Evolutionary conservation across 2,797 vertebrate genomes (phyloP).

Genomic region (Serranus cabrilla): DNA sequence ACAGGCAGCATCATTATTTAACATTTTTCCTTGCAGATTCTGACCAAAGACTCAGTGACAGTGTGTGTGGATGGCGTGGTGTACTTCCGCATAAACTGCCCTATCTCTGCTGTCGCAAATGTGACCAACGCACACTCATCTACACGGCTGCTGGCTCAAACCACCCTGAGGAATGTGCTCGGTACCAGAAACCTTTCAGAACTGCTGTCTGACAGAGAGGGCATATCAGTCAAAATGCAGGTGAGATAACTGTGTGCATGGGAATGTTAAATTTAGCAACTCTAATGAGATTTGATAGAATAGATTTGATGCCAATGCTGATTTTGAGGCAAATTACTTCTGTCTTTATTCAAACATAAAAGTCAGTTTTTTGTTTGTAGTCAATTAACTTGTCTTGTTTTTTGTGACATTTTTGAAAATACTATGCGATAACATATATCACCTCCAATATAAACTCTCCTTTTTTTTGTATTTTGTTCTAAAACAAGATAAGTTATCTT

Average conservation of each 20-base stretch:
- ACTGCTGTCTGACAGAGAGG: slow-evolving; percentile 85
- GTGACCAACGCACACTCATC: slow-evolving; percentile 78
- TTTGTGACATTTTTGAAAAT: no score
- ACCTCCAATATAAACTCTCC: no score
- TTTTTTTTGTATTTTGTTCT: no score
- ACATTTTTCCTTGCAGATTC: slow-evolving; percentile 69
- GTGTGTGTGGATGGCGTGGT: slow-evolving; percentile 88
- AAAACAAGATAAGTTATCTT: no score
- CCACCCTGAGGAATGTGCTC: slow-evolving; percentile 86
- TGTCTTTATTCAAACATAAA: no score
- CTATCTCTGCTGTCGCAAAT: slow-evolving; percentile 85
- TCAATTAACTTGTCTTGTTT: no score
- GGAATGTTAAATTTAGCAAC: neutral
- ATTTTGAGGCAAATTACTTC: no score
- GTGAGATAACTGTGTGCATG: slow-evolving; percentile 52
- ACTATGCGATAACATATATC: no score
- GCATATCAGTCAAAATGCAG: slow-evolving; percentile 85
- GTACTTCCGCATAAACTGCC: slow-evolving; percentile 82
- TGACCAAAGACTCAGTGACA: slow-evolving; percentile 87
- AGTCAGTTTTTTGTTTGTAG: no score
- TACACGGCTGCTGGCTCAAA: slow-evolving; percentile 84
- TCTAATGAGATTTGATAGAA: no score
- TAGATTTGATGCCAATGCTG: no score
- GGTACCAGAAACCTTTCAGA: slow-evolving; percentile 86
- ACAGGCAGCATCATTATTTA: neutral